These are phyloP conservation scores for Brachypteracias leptosomus DNA, from an alignment of 2,113 vertebrate species.

Conservation along the genomic window DNA sequence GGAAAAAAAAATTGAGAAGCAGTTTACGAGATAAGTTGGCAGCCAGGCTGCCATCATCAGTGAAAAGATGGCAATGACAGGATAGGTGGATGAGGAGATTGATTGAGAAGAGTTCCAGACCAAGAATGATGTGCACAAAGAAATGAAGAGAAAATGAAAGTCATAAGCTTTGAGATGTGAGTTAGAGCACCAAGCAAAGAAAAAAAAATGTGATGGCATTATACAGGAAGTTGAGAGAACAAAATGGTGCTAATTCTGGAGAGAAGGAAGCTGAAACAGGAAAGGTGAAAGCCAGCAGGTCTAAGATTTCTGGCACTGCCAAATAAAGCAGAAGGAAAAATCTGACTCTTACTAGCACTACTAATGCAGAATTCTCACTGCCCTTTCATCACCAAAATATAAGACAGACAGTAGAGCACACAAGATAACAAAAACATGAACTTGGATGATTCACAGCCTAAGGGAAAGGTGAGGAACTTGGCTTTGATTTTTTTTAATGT, in stretches of 20 bases:
- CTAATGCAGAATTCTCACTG: neutral
- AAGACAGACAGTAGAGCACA: neutral
- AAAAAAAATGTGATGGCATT: neutral
- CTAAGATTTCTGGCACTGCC: neutral
- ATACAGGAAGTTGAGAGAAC: neutral
- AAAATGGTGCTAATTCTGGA: neutral
- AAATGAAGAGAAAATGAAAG: neutral
- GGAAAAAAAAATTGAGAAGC: neutral
- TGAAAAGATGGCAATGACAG: neutral
- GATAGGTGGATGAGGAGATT: neutral
- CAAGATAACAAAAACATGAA: neutral
- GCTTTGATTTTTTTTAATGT: neutral
- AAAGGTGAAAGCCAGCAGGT: neutral
- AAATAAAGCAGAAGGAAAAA: neutral
- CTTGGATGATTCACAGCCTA: neutral
- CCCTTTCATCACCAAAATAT: neutral
- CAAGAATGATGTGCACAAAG: neutral
- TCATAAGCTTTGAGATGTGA: neutral
- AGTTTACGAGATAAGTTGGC: neutral
- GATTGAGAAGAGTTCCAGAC: neutral
- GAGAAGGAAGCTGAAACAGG: neutral
- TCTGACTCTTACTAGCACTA: neutral
- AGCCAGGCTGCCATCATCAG: neutral
- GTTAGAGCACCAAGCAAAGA: neutral
- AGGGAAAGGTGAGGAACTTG: conserved; percentile 8